Conservation (phyloP, 64 coral and sea anemone species). For the Trachythela sp. region DNA sequence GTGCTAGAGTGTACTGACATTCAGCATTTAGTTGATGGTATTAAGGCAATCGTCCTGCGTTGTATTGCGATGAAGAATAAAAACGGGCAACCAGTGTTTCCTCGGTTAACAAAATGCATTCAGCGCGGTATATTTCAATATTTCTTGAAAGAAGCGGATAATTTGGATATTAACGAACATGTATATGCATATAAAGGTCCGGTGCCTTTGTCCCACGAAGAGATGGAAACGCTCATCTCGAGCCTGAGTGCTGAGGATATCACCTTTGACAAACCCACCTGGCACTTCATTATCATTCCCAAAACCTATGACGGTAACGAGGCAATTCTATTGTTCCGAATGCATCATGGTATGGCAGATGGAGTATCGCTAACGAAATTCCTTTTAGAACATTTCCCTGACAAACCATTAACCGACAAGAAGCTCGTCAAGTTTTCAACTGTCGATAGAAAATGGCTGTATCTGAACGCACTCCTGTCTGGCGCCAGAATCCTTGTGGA, state of each 20-base stretch:
- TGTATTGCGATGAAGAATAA: slow-evolving; percentile 55
- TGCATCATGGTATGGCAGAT: slow-evolving; percentile 75
- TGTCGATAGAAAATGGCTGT: slow-evolving; percentile 13
- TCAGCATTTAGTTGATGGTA: slow-evolving; percentile 38
- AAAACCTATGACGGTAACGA: slow-evolving; percentile 58
- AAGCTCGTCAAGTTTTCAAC: slow-evolving; percentile 61
- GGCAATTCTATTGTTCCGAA: slow-evolving; percentile 44
- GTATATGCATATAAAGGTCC: slow-evolving; percentile 65
- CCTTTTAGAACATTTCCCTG: slow-evolving; percentile 47
- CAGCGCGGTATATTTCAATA: slow-evolving; percentile 80
- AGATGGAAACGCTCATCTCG: slow-evolving; percentile 62
- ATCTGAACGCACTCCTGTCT: slow-evolving; percentile 58
- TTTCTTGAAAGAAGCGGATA: slow-evolving; percentile 71
- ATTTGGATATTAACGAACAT: slow-evolving; percentile 77
- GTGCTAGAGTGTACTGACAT: not conserved
- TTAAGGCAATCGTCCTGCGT: slow-evolving; percentile 40
- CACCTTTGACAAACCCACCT: slow-evolving; percentile 44
- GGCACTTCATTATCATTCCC: slow-evolving; percentile 78
- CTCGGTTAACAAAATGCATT: slow-evolving; percentile 50
- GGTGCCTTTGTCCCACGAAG: slow-evolving; percentile 64
- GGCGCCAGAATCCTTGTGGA: slow-evolving; percentile 21
- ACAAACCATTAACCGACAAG: slow-evolving; percentile 47
- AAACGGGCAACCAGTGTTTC: slow-evolving; percentile 53
- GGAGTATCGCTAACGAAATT: slow-evolving; percentile 68
- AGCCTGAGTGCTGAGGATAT: slow-evolving; percentile 57